Conservation (phyloP, 2,113 vertebrate species). For the Passer montanus region DNA sequence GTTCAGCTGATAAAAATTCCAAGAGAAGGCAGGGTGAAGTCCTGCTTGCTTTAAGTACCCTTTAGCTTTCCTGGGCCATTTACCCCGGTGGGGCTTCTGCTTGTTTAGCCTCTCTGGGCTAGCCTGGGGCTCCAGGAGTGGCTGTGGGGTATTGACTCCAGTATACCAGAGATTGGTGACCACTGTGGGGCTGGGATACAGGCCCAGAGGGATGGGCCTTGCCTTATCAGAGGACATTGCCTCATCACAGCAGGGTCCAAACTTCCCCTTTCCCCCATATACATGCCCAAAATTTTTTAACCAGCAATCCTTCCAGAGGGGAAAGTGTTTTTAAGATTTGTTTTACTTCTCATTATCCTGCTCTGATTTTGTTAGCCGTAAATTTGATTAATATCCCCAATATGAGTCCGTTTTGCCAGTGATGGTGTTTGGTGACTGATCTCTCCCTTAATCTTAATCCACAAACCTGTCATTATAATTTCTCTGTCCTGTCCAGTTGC, state of each 20-base stretch:
- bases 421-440: no score
- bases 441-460: neutral
- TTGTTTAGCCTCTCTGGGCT: neutral
- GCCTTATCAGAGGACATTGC: no score
- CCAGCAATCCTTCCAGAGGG: neutral
- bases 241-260: neutral
- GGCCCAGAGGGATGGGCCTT: neutral
- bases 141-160: neutral
- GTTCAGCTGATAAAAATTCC: neutral
- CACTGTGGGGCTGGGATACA: neutral
- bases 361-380: neutral
- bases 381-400: neutral
- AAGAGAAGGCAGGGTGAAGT: neutral
- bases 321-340: neutral
- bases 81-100: neutral
- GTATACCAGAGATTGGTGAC: no score
- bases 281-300: accelerated
- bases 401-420: neutral
- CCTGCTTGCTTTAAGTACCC: neutral
- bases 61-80: neutral
- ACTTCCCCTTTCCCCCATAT: neutral
- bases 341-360: neutral
- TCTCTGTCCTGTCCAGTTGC: neutral
- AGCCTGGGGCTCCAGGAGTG: neutral
- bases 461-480: neutral